Evolutionary conservation across 1,140 invertebrate genomes (phyloP), one percentile per base, ranked within the genome.

Genomic region (Nasonia giraulti): DNA sequence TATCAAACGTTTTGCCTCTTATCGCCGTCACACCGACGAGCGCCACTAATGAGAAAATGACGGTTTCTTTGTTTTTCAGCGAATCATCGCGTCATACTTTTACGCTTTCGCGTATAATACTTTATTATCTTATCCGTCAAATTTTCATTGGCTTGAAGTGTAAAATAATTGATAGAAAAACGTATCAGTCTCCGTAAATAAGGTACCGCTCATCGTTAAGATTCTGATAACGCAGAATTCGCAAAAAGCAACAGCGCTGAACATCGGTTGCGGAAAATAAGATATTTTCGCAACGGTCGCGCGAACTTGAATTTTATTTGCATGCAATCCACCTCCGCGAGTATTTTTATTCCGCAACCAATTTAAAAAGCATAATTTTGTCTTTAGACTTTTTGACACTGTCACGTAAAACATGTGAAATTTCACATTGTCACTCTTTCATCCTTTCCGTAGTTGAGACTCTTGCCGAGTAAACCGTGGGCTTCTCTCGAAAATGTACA

Each of bases 51-150:
- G 74, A 83, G 66, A 83, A 83, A 77, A 77, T 23, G 7, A 80
- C 66, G 76, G 71, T 83, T 75, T 76, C 40, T 85, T 85, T 82
- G 31, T 76, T 87, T 87, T 87, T 50, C n/a, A 74, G 80, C 37
- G 31, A 62, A 71, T 62, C n/a, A 62, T 80, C 69, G 44, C 80
- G 69, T 86, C 10, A 44, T 86, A 55, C 83, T 76, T 73, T 69
- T 23, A 69, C 23, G 66, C 47, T 17, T 8, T 73, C 79, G 31
- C 79, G 68, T 71, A 20, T 62, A 62, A 62, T 62, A 62, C 17
- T 62, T 62, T 81, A 87, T 82, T 33, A 17, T 82, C 37, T 12
- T 20, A 33, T 47, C 27, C 4, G 68, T 37, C 68, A 37, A 75
- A 75, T 62, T 74, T 75, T 62, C 47, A 33, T 55, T 82, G 50